Conservation (phyloP, 2,888 invertebrate genomes). For the Thyatira batis region DNA sequence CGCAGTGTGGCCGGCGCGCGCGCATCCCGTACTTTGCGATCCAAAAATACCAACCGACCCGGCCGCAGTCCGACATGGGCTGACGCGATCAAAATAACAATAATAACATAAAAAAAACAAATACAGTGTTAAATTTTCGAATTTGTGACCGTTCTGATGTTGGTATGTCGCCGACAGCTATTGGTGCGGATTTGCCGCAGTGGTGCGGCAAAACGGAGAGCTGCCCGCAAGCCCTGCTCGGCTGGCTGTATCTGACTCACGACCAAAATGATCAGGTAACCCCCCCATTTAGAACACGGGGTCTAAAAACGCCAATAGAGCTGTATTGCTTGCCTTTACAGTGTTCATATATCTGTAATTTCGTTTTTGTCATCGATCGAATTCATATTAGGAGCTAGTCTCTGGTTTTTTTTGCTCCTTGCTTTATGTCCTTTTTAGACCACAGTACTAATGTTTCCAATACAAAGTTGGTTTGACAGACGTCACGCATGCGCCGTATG, state of each 20-base stretch:
- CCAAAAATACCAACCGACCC: slow-evolving; percentile 68
- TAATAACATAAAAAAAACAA: slow-evolving; percentile 1
- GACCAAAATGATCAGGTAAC: slow-evolving; percentile 76
- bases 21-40: slow-evolving; percentile 64
- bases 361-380: no score
- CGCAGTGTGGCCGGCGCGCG: slow-evolving; percentile 67
- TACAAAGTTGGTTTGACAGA: neutral
- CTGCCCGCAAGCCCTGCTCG: slow-evolving; percentile 67
- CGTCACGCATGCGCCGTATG: slow-evolving; percentile 1
- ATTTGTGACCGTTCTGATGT: slow-evolving; percentile 40
- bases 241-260: slow-evolving; percentile 71
- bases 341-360: no score
- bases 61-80: slow-evolving; percentile 56
- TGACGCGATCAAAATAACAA: slow-evolving; percentile 30
- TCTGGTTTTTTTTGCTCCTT: no score
- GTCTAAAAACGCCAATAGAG: slow-evolving; percentile 17
- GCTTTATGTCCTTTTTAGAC: no score
- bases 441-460: slow-evolving; percentile 9
- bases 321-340: slow-evolving; percentile 12
- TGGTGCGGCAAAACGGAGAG: slow-evolving; percentile 71
- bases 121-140: slow-evolving; percentile 4
- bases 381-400: no score
- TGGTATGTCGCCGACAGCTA: slow-evolving; percentile 73
- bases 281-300: no score
- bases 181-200: slow-evolving; percentile 69